Conservation (phyloP, 1,140 invertebrate genomes). For the Pachyrhynchus sulphureomaculatus region DNA sequence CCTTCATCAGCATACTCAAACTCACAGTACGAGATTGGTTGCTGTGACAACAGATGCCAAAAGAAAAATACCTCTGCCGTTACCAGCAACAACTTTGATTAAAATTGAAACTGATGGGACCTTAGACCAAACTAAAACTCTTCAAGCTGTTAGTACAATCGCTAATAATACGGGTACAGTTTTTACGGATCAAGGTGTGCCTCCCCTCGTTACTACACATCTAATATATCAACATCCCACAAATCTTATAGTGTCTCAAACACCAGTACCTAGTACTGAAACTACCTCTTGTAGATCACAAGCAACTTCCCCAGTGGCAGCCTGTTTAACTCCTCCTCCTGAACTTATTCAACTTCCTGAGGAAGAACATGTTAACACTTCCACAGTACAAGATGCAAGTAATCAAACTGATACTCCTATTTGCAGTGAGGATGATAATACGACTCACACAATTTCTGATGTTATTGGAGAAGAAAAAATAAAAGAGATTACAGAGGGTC, state of each 20-base stretch:
- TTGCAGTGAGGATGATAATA: constrained; percentile 57
- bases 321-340: constrained; percentile 61
- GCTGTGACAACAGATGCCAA: constrained; percentile 59
- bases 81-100: constrained; percentile 62
- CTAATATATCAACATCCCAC: constrained; percentile 57
- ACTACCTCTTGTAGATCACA: constrained; percentile 56
- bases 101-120: constrained; percentile 66
- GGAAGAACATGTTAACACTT: constrained; percentile 34
- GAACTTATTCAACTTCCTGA: constrained; percentile 51
- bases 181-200: constrained; percentile 46
- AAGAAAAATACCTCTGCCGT: constrained; percentile 60
- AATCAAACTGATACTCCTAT: constrained; percentile 74
- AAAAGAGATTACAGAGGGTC: constrained; percentile 14
- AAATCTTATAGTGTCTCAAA: constrained; percentile 50
- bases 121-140: constrained; percentile 59
- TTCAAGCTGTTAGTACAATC: constrained; percentile 58
- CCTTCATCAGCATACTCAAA: constrained; percentile 61
- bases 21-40: constrained; percentile 60
- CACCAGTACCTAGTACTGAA: constrained; percentile 37
- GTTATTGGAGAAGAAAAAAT: constrained; percentile 30
- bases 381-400: constrained; percentile 72
- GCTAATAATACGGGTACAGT: constrained; percentile 55
- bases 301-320: constrained; percentile 58
- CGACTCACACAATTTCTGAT: constrained; percentile 34
- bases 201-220: constrained; percentile 53